Percentiles rank a stretch among this genome's conserved stretches.
phyloP scores from a whole-genome alignment of 2,113 vertebrate genomes.

The Dasypus novemcinctus region DNA sequence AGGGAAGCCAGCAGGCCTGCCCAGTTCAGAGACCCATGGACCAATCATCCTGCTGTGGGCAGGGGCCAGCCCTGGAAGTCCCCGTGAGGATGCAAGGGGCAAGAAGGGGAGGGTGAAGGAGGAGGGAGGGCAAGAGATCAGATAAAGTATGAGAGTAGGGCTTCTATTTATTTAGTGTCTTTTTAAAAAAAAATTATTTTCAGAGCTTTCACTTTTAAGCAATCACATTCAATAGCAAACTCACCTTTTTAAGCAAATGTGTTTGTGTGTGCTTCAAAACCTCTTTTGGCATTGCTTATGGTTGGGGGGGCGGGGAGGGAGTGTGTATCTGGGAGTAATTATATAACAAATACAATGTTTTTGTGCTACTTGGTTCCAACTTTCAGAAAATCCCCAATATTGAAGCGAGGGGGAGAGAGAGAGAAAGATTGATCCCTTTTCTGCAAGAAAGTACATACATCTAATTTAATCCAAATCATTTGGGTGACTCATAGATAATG shows the following conservation, averaged over 20 bases:
- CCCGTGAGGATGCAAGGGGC: rapidly evolving
- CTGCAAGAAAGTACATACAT: constrained; percentile 25
- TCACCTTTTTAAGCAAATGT: not conserved
- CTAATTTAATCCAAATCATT: constrained; percentile 68
- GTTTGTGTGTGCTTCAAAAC: not conserved
- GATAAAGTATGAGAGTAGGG: too few species aligned
- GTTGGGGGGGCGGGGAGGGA: not conserved
- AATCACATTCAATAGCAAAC: not conserved
- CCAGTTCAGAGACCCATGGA: too few species aligned
- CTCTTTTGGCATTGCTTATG: not conserved
- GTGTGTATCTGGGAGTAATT: not conserved
- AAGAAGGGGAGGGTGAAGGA: not conserved
- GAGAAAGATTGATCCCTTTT: not conserved
- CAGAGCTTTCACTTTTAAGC: not conserved
- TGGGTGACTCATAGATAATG: constrained; percentile 69
- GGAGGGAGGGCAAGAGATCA: not conserved
- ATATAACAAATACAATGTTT: not conserved
- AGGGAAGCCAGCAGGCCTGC: not conserved
- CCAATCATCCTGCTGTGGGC: rapidly evolving
- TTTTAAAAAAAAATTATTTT: not conserved
- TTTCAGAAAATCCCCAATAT: constrained; percentile 9
- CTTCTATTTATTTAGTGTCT: not conserved
- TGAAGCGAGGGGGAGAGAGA: not conserved
- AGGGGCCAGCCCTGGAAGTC: too few species aligned
- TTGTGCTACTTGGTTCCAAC: not conserved